phyloP scores from a whole-genome alignment of 2,888 invertebrate species.

The Trypoxylon attenuatum region DNA sequence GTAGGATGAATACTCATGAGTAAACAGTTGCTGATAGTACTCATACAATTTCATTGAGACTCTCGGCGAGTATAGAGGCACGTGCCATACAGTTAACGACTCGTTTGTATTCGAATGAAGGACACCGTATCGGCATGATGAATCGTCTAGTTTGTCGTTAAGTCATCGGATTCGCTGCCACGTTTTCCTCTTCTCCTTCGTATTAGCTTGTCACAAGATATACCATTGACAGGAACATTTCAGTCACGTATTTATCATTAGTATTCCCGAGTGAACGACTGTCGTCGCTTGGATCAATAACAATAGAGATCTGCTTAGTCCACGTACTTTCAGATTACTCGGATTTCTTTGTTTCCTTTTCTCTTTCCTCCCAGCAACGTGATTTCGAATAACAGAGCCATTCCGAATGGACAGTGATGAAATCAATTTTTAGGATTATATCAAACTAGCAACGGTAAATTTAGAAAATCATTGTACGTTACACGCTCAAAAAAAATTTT shows the following conservation, averaged over 20 bases:
- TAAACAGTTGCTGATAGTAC: not conserved
- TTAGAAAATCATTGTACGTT: no score
- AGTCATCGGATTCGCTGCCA: constrained; percentile 29
- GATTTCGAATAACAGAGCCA: not conserved
- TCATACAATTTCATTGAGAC: constrained; percentile 26
- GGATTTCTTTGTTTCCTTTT: no score
- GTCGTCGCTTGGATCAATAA: not conserved
- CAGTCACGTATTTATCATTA: constrained; percentile 42
- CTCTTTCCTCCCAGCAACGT: not conserved
- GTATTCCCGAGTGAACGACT: constrained; percentile 34
- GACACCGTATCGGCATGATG: constrained; percentile 41
- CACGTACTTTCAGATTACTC: not conserved
- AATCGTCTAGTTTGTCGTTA: constrained; percentile 42
- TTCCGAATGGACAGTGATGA: no score
- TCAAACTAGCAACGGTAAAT: no score
- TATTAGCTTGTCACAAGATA: constrained; percentile 15
- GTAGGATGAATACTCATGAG: not conserved
- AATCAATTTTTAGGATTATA: no score
- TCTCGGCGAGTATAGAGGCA: constrained; percentile 29
- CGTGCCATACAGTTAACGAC: constrained; percentile 28
- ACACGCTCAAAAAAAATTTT: no score
- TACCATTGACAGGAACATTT: constrained; percentile 15
- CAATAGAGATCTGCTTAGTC: constrained; percentile 10
- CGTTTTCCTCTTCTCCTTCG: constrained; percentile 22
- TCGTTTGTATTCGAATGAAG: constrained; percentile 47